Evolutionary conservation across 2,888 invertebrate genomes (phyloP), one percentile per base, ranked within the genome.

Genomic region (Azorinus chamasolen): DNA sequence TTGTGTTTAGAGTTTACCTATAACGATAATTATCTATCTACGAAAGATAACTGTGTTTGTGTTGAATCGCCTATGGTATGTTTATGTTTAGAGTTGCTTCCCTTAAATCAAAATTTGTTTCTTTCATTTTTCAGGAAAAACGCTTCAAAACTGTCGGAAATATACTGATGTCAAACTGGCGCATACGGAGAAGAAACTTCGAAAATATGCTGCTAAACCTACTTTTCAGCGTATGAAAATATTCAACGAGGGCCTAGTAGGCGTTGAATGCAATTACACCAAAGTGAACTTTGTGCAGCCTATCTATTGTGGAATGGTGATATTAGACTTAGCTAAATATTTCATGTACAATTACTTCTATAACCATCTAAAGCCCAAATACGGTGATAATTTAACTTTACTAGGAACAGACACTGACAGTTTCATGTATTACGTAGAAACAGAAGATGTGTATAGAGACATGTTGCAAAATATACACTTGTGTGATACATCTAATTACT

Each of bases 311-410:
- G 71, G 64, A 6, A 58, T 64, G 57, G 45, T 22, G 0, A 71
- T 71, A 58, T 18, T 55, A 24, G 68, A 57, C 22, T 48, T 65
- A 37, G 46, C 93, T 0, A 94, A 94, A 86, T 64, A 74, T 1
- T 75, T 89, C 24, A 90, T 93, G 84, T 93, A 93, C 72, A 87
- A 92, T 50, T 93, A 92, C 45, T 69, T 75, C 53, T 93, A 92
- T 65, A 85, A 88, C 63, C 24, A 71, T 43, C 37, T 74, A 3
- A 66, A 79, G 54, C 12, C 45, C 2, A 74, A 63, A 50, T 68
- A 66, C 18, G 51, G 32, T 12, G 5, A 53, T 2, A 68, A 58
- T 0, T 45, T 70, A 43, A 53, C 57, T 18, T 54, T 74, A 16
- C 37, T 71, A 14, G 63, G 88, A 5, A 71, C 71, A 3, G 71